Conservation (phyloP, 53 echinoderm and acorn worm genomes). For the Crossaster papposus region DNA sequence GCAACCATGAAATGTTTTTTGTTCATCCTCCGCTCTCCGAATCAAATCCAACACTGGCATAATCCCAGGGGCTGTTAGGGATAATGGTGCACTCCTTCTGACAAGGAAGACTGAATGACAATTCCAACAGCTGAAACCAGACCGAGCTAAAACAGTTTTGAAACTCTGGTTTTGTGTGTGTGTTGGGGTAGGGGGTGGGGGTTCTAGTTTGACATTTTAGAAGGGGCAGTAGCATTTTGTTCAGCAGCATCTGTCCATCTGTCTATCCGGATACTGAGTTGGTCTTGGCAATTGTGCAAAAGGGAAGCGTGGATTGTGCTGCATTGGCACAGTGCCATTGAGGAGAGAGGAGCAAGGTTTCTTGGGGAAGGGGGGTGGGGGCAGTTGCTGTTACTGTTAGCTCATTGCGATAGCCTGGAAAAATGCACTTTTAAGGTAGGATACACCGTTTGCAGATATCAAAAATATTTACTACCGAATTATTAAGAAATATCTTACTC, state of each 20-base stretch:
- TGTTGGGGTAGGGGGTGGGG: not conserved
- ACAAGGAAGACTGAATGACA: not conserved
- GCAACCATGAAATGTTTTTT: not conserved
- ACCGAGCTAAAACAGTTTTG: not conserved
- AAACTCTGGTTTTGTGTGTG: not conserved
- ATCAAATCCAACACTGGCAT: not conserved
- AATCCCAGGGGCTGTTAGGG: not conserved
- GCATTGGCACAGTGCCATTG: slow-evolving; percentile 12
- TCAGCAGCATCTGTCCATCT: not conserved
- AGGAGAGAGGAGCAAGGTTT: not conserved
- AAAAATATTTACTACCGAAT: too few species aligned
- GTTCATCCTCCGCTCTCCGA: not conserved
- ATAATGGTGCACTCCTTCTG: not conserved
- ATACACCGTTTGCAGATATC: too few species aligned
- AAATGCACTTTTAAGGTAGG: too few species aligned
- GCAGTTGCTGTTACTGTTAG: too few species aligned
- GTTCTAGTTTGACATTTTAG: not conserved
- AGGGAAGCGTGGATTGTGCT: slow-evolving; percentile 9
- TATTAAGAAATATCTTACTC: too few species aligned
- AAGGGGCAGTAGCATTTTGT: not conserved
- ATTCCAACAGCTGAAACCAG: not conserved
- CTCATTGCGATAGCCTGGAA: too few species aligned
- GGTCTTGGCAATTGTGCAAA: not conserved
- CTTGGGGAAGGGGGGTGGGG: not conserved
- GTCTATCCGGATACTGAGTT: not conserved